phyloP scores from a whole-genome alignment of 2,888 invertebrate species.

The Pollenia angustigena region DNA sequence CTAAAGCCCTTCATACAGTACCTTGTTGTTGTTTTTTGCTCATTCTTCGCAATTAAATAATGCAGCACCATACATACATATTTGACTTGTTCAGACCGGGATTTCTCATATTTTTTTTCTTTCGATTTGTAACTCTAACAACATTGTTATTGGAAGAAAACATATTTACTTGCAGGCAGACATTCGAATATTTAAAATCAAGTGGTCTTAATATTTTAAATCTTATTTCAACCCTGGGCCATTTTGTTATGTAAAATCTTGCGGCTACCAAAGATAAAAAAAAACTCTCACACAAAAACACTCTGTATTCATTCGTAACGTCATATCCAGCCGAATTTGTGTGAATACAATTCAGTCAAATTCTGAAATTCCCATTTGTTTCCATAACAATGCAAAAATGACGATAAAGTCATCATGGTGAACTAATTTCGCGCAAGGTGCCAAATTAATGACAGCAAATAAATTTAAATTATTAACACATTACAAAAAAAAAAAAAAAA shows the following conservation, averaged over 20 bases:
- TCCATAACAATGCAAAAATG: slow-evolving; percentile 67
- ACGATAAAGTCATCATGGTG: slow-evolving; percentile 73
- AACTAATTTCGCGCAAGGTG: slow-evolving; percentile 74
- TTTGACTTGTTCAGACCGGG: neutral
- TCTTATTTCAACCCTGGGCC: slow-evolving; percentile 69
- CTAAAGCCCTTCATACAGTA: slow-evolving; percentile 51
- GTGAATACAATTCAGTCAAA: slow-evolving; percentile 68
- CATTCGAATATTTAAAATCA: slow-evolving; percentile 54
- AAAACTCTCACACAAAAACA: neutral
- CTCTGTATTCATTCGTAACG: neutral
- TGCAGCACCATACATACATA: slow-evolving; percentile 27
- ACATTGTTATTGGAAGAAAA: slow-evolving; percentile 49
- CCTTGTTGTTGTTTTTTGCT: slow-evolving; percentile 31
- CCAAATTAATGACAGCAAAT: slow-evolving; percentile 74
- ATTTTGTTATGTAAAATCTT: slow-evolving; percentile 70
- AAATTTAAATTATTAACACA: slow-evolving; percentile 74
- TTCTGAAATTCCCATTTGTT: slow-evolving; percentile 67
- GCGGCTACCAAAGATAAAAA: slow-evolving; percentile 55
- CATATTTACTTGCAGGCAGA: slow-evolving; percentile 6
- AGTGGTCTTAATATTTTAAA: slow-evolving; percentile 64
- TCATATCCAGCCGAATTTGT: slow-evolving; percentile 43
- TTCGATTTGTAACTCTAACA: slow-evolving; percentile 62
- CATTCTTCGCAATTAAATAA: slow-evolving; percentile 69
- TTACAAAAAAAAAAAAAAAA: slow-evolving; percentile 57
- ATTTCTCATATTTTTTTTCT: slow-evolving; percentile 56